Evolutionary conservation across 1,140 invertebrate genomes (phyloP).

Genomic region (Whitmania pigra): DNA sequence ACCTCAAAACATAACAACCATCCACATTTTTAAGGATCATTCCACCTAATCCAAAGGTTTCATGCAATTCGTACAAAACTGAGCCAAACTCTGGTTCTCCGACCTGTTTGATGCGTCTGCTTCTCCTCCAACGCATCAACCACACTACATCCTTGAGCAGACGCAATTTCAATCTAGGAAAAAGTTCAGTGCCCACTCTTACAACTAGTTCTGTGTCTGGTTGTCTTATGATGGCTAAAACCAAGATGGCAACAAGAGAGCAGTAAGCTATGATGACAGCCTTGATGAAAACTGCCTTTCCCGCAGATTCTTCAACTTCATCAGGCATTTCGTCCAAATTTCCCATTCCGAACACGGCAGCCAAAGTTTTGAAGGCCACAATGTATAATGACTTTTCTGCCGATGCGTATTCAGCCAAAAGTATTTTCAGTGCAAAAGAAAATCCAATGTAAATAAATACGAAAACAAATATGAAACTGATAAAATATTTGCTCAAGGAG

Average conservation of each 20-base stretch:
- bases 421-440: neutral
- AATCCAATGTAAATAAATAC: slow-evolving; percentile 4
- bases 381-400: neutral
- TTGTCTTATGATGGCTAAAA: slow-evolving; percentile 5
- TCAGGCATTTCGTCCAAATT: neutral
- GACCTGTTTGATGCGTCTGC: no score
- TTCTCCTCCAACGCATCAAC: no score
- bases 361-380: neutral
- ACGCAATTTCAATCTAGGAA: neutral
- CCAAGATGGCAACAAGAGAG: neutral
- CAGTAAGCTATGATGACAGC: neutral
- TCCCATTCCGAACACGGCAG: neutral
- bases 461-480: slow-evolving; percentile 10
- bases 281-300: neutral
- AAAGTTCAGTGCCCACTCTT: neutral
- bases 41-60: no score
- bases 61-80: no score
- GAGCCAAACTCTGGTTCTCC: no score
- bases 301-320: neutral
- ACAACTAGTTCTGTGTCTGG: slow-evolving; percentile 2
- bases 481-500: slow-evolving; percentile 2
- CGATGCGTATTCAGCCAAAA: neutral
- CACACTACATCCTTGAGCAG: no score
- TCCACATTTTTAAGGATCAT: no score
- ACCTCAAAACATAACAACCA: no score